phyloP scores from a whole-genome alignment of 92 coral and sea anemone genomes.

The Palythoa heliodiscus region DNA sequence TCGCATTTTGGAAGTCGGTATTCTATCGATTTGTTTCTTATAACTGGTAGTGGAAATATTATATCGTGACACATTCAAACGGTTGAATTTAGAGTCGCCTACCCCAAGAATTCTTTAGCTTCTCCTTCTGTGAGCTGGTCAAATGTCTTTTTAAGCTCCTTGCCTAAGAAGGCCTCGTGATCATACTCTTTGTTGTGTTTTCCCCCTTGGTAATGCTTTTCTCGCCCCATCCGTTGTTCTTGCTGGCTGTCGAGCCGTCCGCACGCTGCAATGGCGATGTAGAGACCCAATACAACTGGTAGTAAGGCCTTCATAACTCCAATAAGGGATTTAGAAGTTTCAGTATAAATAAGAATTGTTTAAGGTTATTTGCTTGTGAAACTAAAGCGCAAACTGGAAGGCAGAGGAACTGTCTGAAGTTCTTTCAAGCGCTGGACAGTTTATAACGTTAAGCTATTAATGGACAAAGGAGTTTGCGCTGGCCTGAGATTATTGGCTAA shows the following conservation, averaged over 20 bases:
- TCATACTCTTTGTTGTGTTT: slow-evolving; percentile 55
- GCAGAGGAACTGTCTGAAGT: neutral
- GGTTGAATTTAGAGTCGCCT: neutral
- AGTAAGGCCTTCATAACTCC: neutral
- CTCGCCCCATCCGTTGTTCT: slow-evolving; percentile 30
- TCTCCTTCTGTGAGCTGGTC: slow-evolving; percentile 50
- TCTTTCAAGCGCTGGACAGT: neutral
- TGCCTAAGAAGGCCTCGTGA: slow-evolving; percentile 54
- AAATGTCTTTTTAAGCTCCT: slow-evolving; percentile 43
- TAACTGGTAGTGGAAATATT: too few species aligned
- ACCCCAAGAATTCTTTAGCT: slow-evolving; percentile 48
- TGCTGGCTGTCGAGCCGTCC: neutral
- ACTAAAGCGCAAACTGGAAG: neutral
- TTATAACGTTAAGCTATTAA: neutral
- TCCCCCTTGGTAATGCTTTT: slow-evolving; percentile 44
- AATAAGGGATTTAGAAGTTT: neutral
- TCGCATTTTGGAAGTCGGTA: too few species aligned
- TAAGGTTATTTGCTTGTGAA: neutral
- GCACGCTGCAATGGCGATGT: slow-evolving; percentile 3
- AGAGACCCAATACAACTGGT: neutral
- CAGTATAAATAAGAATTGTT: neutral
- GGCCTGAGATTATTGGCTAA: slow-evolving; percentile 22
- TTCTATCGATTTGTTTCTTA: too few species aligned
- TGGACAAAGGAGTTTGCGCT: neutral
- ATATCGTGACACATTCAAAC: too few species aligned